Conservation (phyloP, 2,113 vertebrate genomes). For the Cyprinus carpio region DNA sequence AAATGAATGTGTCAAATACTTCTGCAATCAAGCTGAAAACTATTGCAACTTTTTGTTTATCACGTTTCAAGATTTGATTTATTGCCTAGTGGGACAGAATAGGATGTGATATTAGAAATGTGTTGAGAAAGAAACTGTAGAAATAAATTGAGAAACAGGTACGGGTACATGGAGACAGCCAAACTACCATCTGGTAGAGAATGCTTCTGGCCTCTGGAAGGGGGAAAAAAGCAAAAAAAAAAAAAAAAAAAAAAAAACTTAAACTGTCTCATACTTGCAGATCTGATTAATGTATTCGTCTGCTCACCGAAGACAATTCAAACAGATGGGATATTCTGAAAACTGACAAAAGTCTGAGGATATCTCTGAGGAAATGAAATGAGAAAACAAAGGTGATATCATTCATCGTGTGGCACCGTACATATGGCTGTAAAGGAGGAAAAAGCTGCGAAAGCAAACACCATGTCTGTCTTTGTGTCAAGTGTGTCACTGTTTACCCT, state of each 20-base stretch:
- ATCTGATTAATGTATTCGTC: constrained; percentile 59
- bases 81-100: not conserved
- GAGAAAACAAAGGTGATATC: constrained; percentile 28
- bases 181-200: constrained; percentile 56
- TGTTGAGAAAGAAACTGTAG: constrained; percentile 37
- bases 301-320: constrained; percentile 49
- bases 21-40: not conserved
- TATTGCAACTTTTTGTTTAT: not conserved
- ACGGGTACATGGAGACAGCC: constrained; percentile 51
- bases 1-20: not conserved
- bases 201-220: constrained; percentile 52
- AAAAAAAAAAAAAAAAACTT: not conserved
- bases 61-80: not conserved
- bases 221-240: not conserved
- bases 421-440: constrained; percentile 8
- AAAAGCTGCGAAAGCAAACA: not conserved
- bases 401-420: not conserved
- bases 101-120: constrained; percentile 26
- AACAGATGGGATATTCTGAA: constrained; percentile 45
- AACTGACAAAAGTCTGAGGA: constrained; percentile 37
- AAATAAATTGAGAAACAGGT: constrained; percentile 55
- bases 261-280: constrained; percentile 52
- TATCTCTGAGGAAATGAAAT: constrained; percentile 34
- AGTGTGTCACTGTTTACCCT: constrained; percentile 22
- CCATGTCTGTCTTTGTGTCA: constrained; percentile 14